phyloP scores from a whole-genome alignment of 2,113 vertebrate species.

The Dryoscopus gambensis region DNA sequence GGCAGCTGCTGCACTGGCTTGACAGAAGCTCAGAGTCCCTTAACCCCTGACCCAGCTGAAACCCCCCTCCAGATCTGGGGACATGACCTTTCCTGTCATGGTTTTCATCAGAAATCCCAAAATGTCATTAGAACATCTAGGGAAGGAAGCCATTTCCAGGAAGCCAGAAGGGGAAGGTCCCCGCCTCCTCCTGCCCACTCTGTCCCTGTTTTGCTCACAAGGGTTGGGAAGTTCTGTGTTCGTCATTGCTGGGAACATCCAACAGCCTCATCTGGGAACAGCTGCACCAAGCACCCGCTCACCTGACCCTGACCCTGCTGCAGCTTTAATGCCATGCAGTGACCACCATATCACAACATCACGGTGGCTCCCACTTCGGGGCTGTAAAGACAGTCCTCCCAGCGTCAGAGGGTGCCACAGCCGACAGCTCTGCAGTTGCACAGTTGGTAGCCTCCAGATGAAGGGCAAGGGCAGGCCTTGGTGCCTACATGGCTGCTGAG shows the following conservation, averaged over 20 bases:
- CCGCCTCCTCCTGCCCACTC: neutral
- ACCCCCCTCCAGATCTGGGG: neutral
- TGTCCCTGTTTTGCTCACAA: neutral
- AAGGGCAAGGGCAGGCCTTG: neutral
- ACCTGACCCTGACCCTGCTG: accelerated
- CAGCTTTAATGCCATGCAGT: neutral
- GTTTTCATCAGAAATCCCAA: neutral
- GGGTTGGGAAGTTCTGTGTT: accelerated
- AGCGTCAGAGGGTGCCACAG: accelerated
- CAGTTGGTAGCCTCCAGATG: accelerated
- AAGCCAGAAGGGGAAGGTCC: neutral
- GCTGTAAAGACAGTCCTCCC: neutral
- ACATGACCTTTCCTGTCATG: neutral
- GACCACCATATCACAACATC: neutral
- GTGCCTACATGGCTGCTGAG: neutral
- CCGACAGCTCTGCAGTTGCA: neutral
- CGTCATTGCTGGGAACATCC: neutral
- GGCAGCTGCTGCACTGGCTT: neutral
- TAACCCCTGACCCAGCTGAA: neutral
- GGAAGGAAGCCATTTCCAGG: neutral
- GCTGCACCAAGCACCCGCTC: neutral
- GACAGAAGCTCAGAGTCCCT: neutral
- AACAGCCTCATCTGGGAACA: accelerated
- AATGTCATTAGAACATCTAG: neutral
- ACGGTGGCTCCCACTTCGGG: neutral